phyloP scores from a whole-genome alignment of 2,113 vertebrate species.

The Microcebus ravelobensis region DNA sequence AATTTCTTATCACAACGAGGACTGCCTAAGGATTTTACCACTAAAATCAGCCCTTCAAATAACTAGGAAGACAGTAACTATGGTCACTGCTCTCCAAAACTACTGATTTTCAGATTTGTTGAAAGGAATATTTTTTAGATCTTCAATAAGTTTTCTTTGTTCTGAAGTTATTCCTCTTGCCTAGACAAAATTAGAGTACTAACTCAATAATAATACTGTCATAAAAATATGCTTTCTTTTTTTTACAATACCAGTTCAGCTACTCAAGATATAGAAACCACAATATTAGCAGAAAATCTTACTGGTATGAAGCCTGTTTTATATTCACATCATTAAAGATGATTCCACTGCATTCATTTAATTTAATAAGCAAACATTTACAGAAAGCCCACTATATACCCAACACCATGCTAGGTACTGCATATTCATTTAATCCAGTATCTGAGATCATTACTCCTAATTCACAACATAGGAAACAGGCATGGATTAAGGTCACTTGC shows the following conservation, averaged over 20 bases:
- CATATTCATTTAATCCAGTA: conserved; percentile 3
- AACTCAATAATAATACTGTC: conserved; percentile 44
- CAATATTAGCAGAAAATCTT: conserved; percentile 1
- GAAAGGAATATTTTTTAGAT: conserved; percentile 4
- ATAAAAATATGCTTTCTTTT: neutral
- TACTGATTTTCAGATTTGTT: conserved; percentile 37
- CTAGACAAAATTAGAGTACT: neutral
- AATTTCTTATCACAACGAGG: conserved; percentile 67
- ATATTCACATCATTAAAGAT: neutral
- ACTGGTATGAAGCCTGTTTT: neutral
- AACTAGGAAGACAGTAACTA: neutral
- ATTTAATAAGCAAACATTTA: neutral
- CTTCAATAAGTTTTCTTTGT: conserved; percentile 3
- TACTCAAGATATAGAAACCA: conserved; percentile 41
- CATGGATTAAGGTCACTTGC: neutral
- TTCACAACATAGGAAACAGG: neutral
- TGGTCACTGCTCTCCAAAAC: conserved; percentile 25
- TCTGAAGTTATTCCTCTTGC: conserved; percentile 41
- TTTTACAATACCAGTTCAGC: neutral
- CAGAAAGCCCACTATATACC: neutral
- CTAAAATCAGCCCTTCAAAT: conserved; percentile 21
- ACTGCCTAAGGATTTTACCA: conserved; percentile 41
- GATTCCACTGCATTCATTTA: neutral
- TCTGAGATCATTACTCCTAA: neutral
- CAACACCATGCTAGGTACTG: neutral